Conservation (phyloP, 2,888 invertebrate genomes). For the Hofmannophila pseudospretella region DNA sequence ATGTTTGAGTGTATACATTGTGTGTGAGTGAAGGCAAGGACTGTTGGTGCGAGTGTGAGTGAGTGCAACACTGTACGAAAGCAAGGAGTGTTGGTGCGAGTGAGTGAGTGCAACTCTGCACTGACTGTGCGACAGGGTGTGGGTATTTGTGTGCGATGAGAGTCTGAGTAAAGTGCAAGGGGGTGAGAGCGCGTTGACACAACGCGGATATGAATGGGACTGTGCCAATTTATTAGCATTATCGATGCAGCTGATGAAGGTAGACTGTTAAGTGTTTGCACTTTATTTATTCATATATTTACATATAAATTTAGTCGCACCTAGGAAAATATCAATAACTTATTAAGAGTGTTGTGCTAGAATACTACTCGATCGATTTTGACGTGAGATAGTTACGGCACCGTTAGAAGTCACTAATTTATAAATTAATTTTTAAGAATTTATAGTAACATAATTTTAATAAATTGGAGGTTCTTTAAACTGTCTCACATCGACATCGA, state of each 20-base stretch:
- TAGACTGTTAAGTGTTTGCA: conserved; percentile 79
- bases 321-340: conserved; percentile 78
- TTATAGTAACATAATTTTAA: conserved; percentile 68
- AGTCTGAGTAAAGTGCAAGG: neutral
- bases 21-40: conserved; percentile 21
- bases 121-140: too few relatives aligned
- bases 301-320: conserved; percentile 76
- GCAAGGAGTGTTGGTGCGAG: conserved; percentile 10
- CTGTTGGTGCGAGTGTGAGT: conserved; percentile 21
- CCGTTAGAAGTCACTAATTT: conserved; percentile 75
- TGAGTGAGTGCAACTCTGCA: too few relatives aligned
- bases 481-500: conserved; percentile 71
- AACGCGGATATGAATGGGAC: conserved; percentile 60
- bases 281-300: conserved; percentile 78
- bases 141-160: neutral
- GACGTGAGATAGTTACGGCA: conserved; percentile 65
- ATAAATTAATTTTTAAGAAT: conserved; percentile 72
- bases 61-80: conserved; percentile 18
- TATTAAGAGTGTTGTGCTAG: conserved; percentile 79
- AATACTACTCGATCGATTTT: conserved; percentile 65
- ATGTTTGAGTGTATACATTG: conserved; percentile 33
- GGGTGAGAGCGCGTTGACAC: conserved; percentile 1
- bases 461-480: conserved; percentile 54
- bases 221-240: conserved; percentile 75
- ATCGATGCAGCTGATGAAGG: conserved; percentile 66